Base-by-base conservation (phyloP, 1,140 invertebrate species). In the Calliphora vicina region DNA sequence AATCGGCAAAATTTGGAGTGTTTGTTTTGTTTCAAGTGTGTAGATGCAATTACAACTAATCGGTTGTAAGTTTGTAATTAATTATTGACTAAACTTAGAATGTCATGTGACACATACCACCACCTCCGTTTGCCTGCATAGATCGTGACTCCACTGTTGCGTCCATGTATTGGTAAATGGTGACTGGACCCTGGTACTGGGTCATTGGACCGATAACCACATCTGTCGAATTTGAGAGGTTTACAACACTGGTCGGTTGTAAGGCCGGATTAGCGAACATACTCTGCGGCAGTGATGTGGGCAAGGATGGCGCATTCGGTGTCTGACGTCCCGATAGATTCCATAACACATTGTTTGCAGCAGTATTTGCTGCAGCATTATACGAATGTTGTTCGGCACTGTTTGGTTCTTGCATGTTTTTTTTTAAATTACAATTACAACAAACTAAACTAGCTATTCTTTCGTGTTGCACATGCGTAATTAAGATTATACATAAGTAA, bases 201-300 rank as follows among this genome's bases (percentile, higher is more conserved):
- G 91, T 91, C 87, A 91, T 90, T 27, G 91, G 90, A 57, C 90
- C 90, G 71, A 91, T 91, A 17, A 91, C 87, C 67, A 91, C 90
- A 84, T 91, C 90, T 45, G 85, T 90, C 0, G 90, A 91, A 83
- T 90, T 88, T 3, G 87, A 88, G 1, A 90, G 61, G 80, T 90
- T 90, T 27, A 90, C 86, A 12, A 89, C 89, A 71, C 85, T 90
- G 23, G 89, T 87, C 0, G 89, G 89, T 76, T 88, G 88, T 9
- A 89, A 84, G 0, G 85, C 85, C 1, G 88, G 87, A 73, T 87
- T 88, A 0, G 84, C 85, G 23, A 88, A 88, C 10, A 88, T 84
- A 13, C 86, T 86, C 72, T 86, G 87, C 0, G 87, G 85, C 29
- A 88, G 25, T 1, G 84, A 82, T 20, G 84, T 72, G 0, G 86